Conservation (phyloP, 2,888 invertebrate species). For the Acleris laterana region DNA sequence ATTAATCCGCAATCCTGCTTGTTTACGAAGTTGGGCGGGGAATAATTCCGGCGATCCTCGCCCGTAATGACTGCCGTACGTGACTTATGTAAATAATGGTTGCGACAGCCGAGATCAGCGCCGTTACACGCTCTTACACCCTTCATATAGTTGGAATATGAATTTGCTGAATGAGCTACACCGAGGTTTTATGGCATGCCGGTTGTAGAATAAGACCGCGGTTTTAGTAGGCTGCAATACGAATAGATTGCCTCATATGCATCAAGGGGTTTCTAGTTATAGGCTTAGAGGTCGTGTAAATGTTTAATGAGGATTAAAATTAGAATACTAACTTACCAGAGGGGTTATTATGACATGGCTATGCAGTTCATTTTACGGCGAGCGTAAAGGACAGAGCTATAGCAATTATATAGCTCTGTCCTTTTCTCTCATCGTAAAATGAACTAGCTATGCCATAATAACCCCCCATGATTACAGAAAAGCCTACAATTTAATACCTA, state of each 20-base stretch:
- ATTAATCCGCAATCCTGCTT: constrained; percentile 35
- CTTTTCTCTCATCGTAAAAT: too few species aligned
- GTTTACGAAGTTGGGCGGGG: constrained; percentile 39
- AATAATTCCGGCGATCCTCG: constrained; percentile 42
- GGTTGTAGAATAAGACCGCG: constrained; percentile 10
- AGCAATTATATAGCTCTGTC: too few species aligned
- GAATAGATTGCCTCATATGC: neutral
- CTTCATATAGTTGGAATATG: constrained; percentile 32
- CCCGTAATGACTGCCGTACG: constrained; percentile 53
- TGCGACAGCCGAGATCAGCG: constrained; percentile 52
- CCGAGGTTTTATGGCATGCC: neutral
- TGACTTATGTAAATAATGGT: constrained; percentile 60
- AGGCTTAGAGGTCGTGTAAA: too few species aligned
- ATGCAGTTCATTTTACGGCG: too few species aligned
- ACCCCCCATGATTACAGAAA: too few species aligned
- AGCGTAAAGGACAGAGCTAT: too few species aligned
- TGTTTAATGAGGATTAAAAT: too few species aligned
- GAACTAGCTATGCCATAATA: too few species aligned
- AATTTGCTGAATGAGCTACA: constrained; percentile 19
- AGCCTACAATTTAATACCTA: too few species aligned
- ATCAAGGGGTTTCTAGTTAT: too few species aligned
- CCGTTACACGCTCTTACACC: constrained; percentile 44
- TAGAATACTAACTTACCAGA: too few species aligned
- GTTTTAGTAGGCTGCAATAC: neutral
- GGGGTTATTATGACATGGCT: too few species aligned